These are phyloP conservation scores for Paragorgia papillata DNA, from an alignment of 92 coral and sea anemone species.

Conservation along the genomic window DNA sequence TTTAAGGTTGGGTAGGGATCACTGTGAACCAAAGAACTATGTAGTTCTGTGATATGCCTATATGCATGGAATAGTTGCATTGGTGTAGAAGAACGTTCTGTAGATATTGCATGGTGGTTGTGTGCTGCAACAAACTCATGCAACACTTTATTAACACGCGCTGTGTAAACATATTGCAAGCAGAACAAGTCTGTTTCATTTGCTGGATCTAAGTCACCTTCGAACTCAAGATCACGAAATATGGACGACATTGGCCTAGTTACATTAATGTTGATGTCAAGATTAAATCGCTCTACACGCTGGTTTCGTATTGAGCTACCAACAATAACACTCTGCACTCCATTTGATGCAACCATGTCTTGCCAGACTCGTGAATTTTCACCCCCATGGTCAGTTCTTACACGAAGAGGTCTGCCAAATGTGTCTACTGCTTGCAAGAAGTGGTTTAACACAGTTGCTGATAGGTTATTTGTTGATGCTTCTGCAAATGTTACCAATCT, in stretches of 20 bases:
- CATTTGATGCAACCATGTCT: slow-evolving; percentile 47
- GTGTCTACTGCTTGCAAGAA: slow-evolving; percentile 38
- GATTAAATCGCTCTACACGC: slow-evolving; percentile 48
- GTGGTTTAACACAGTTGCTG: slow-evolving; percentile 44
- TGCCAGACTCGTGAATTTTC: slow-evolving; percentile 49
- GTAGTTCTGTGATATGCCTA: slow-evolving; percentile 52
- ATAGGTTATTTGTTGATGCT: slow-evolving; percentile 46
- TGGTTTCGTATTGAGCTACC: slow-evolving; percentile 54
- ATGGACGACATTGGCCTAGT: slow-evolving; percentile 50
- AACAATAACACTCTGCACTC: slow-evolving; percentile 46
- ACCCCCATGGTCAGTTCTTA: slow-evolving; percentile 54
- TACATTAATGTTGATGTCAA: too few species aligned
- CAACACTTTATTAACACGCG: slow-evolving; percentile 52
- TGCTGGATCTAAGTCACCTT: slow-evolving; percentile 43
- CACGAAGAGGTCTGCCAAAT: slow-evolving; percentile 49
- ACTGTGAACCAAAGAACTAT: slow-evolving; percentile 33
- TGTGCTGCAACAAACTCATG: slow-evolving; percentile 52
- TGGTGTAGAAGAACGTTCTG: slow-evolving; percentile 55
- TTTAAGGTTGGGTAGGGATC: slow-evolving; percentile 46
- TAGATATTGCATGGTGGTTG: slow-evolving; percentile 53
- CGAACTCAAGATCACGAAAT: slow-evolving; percentile 49
- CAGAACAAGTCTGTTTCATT: slow-evolving; percentile 54
- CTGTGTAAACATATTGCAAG: slow-evolving; percentile 48
- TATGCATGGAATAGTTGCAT: slow-evolving; percentile 54
- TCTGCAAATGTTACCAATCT: slow-evolving; percentile 55